phyloP scores from a whole-genome alignment of 2,113 vertebrate species.

The Cyanistes caeruleus region DNA sequence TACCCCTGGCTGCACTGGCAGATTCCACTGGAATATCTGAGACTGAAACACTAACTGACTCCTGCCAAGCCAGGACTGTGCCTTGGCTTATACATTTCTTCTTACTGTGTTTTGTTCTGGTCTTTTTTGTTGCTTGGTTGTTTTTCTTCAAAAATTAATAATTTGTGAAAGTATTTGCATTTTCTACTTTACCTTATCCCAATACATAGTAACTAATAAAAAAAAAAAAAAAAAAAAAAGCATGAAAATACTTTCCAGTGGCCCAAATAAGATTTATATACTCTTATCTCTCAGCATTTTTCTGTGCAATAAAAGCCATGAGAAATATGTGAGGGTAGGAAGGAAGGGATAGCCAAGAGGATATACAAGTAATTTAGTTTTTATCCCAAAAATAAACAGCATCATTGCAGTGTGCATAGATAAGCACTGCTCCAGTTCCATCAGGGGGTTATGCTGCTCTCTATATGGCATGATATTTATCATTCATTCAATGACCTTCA shows the following conservation, averaged over 20 bases:
- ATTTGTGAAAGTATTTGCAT: background rate
- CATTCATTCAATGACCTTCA: conserved; percentile 41
- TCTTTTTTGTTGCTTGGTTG: background rate
- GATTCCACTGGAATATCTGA: background rate
- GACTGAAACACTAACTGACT: conserved; percentile 48
- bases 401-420: background rate
- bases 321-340: conserved; percentile 13
- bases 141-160: background rate
- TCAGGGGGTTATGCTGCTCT: background rate
- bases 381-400: conserved; percentile 48
- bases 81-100: background rate
- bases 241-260: background rate
- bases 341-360: conserved; percentile 3
- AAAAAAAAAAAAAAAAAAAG: background rate
- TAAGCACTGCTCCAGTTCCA: background rate
- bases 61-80: background rate
- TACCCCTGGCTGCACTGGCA: conserved; percentile 50
- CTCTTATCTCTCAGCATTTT: background rate
- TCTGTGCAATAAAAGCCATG: background rate
- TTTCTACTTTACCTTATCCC: background rate
- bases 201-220: background rate
- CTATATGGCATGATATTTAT: conserved; percentile 7
- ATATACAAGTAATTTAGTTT: conserved; percentile 39
- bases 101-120: background rate
- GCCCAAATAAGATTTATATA: background rate